These are phyloP conservation scores for Drosophila sordidula DNA, from an alignment of 2,888 invertebrate species.

Conservation along the genomic window DNA sequence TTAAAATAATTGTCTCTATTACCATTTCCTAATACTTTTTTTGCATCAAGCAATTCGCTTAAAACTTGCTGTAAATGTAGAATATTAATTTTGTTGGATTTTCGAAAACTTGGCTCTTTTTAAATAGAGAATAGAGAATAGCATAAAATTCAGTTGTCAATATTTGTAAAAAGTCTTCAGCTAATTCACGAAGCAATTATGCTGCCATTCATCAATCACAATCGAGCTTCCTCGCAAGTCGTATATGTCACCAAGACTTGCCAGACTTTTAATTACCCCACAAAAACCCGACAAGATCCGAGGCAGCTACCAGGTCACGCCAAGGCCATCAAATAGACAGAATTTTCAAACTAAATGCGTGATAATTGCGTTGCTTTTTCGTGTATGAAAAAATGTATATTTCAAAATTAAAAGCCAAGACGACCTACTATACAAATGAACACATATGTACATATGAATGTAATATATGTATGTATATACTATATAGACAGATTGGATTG, in stretches of 20 bases:
- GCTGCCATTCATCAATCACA: constrained; percentile 41
- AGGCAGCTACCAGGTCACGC: constrained; percentile 54
- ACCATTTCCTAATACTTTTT: too few relatives aligned
- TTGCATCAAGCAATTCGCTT: too few relatives aligned
- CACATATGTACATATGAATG: constrained; percentile 24
- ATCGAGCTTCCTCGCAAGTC: constrained; percentile 13
- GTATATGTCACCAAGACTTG: constrained; percentile 38
- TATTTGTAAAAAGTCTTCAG: too few relatives aligned
- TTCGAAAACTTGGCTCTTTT: too few relatives aligned
- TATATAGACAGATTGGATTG: constrained; percentile 35
- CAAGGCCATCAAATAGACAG: constrained; percentile 61
- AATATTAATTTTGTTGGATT: too few relatives aligned
- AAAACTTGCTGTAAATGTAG: too few relatives aligned
- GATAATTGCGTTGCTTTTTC: constrained; percentile 46
- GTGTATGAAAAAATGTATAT: constrained; percentile 54
- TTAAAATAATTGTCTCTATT: too few relatives aligned
- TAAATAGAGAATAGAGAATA: too few relatives aligned
- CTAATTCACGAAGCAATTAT: constrained; percentile 2
- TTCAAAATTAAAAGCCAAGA: constrained; percentile 48
- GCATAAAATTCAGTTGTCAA: too few relatives aligned
- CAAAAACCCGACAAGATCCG: constrained; percentile 44
- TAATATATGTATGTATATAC: constrained; percentile 32
- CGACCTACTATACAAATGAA: constrained; percentile 3
- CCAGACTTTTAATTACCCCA: constrained; percentile 54
- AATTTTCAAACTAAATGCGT: constrained; percentile 37